Evolutionary conservation across 2,888 invertebrate species (phyloP), one percentile per base, ranked within the genome.

Genomic region (Prenolepis imparis): DNA sequence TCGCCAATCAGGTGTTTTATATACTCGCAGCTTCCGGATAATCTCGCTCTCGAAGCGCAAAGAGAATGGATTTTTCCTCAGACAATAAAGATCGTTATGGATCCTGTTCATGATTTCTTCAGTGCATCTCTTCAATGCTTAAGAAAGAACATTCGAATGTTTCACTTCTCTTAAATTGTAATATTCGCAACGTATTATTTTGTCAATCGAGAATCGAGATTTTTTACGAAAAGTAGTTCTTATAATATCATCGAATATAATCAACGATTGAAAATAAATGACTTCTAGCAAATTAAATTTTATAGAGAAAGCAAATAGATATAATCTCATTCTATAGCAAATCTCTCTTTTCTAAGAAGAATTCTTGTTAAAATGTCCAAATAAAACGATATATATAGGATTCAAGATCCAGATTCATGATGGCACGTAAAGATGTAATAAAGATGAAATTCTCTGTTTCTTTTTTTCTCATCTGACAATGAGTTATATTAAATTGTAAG

Each of bases 381-480:
- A 36, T 36, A 36, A 36, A 36, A 36, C 36, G 36, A 36, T 3
- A 36, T 36, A 36, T 36, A 5, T 36, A 36, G 5, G 5, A 36
- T 36, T 36, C 36, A 5, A 36, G 36, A 36, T 36, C 36, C 6
- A 2, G 36, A 3, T 36, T 36, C 36, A 32, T 52, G 12, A 68
- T 18, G 18, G 28, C 21, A 41, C 15, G 39, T 24, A 9, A 4
- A 68, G 15, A 32, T 52, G 18, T 68, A 48, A 48, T n/a, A n/a
- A 67, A 52, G 0, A 68, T 48, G 48, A 3, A 68, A 68, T 12
- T 68, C n/a, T 68, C 12, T 28, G 44, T 11, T 68, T 68, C n/a
- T 0, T 68, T 52, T 32, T 48, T 28, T 68, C 28, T 5, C 8
- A 21, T 52, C 15, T n/a, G n/a, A n/a, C n/a, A n/a, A 28, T 68